Conservation (phyloP, 1,140 invertebrate species). For the Ectropis grisescens region DNA sequence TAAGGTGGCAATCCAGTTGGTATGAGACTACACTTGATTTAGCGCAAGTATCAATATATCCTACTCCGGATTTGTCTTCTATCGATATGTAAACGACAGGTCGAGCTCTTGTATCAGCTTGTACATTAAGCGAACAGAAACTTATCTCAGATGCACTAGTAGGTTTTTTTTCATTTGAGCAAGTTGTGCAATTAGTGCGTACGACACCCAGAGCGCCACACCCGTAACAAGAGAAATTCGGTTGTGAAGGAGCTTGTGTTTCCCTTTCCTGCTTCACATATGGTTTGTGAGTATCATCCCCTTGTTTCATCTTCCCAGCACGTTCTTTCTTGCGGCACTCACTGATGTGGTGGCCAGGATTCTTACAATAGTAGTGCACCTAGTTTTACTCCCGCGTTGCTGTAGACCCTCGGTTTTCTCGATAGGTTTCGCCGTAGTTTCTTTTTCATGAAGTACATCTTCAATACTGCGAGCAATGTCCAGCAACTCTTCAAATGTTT, state of each 20-base stretch:
- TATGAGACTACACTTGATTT: constrained; percentile 7
- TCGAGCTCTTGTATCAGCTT: neutral
- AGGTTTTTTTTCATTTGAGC: neutral
- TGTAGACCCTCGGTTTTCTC: neutral
- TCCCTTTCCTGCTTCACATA: no score
- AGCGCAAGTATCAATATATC: constrained; percentile 4
- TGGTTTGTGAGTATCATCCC: neutral
- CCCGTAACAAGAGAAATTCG: neutral
- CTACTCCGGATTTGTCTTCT: neutral
- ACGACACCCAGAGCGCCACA: neutral
- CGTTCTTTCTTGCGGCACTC: neutral
- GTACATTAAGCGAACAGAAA: constrained; percentile 2
- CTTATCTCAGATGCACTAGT: neutral
- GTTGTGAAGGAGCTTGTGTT: neutral
- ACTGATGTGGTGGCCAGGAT: neutral
- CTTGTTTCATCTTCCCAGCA: neutral
- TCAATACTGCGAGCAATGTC: neutral
- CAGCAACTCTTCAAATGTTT: neutral
- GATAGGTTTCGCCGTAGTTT: neutral
- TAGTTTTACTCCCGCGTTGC: neutral
- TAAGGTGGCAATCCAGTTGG: neutral
- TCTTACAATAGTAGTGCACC: neutral
- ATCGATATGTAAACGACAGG: constrained; percentile 1
- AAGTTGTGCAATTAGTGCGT: neutral
- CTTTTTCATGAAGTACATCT: neutral